Evolutionary conservation across 2,113 vertebrate genomes (phyloP).

Genomic region (Pachycephala philippinensis): DNA sequence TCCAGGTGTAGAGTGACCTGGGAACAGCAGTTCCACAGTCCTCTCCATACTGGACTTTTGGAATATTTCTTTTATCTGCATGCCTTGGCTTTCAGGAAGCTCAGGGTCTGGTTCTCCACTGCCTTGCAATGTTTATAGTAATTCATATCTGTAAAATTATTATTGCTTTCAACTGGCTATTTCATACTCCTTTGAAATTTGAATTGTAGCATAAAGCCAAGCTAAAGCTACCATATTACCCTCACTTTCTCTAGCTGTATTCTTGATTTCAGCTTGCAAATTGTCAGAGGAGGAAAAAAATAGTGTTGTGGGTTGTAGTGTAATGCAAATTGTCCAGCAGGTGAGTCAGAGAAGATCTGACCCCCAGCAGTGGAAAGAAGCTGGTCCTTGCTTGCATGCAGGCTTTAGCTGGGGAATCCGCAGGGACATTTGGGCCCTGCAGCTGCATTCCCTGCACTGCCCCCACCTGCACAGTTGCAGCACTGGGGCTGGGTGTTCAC

Average conservation of each 20-base stretch:
- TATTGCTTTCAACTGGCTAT: background rate
- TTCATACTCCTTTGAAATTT: background rate
- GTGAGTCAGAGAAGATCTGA: background rate
- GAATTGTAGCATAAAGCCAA: background rate
- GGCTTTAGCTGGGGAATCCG: fast-evolving
- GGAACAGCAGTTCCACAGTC: background rate
- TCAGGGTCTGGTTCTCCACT: slow-evolving; percentile 46
- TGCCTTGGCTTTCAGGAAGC: slow-evolving; percentile 25
- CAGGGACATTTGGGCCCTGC: fast-evolving
- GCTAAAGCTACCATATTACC: background rate
- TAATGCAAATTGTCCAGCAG: background rate
- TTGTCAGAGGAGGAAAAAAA: background rate
- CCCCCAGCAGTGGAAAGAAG: background rate
- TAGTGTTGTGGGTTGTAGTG: background rate
- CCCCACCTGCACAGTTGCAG: background rate
- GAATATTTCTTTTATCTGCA: slow-evolving; percentile 36
- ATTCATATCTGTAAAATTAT: background rate
- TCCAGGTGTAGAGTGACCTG: background rate
- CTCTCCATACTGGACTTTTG: background rate
- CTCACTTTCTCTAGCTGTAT: background rate
- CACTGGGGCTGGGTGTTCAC: background rate
- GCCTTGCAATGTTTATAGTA: slow-evolving; percentile 4
- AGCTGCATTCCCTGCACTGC: background rate
- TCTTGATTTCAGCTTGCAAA: background rate
- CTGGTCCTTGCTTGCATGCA: background rate